phyloP scores from a whole-genome alignment of 2,888 invertebrate species.

The Oxycera nigricornis region DNA sequence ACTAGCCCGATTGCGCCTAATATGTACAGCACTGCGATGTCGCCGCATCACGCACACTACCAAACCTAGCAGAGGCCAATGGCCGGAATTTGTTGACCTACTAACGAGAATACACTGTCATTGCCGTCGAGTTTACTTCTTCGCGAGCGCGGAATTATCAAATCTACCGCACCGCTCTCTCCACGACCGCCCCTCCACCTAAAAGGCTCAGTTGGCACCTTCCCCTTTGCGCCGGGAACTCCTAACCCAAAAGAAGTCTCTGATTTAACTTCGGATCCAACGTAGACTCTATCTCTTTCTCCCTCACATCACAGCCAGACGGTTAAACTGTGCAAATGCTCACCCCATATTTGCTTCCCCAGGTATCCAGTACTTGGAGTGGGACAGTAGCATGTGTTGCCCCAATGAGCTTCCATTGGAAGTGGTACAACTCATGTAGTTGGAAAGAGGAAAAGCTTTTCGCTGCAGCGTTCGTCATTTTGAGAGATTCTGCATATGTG shows the following conservation, averaged over 20 bases:
- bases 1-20: neutral
- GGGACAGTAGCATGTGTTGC: neutral
- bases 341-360: neutral
- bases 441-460: conserved; percentile 4
- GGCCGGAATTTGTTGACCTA: conserved; percentile 64
- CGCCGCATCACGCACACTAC: conserved; percentile 54
- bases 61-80: conserved; percentile 62
- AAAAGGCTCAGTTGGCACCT: conserved; percentile 3
- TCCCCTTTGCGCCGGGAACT: neutral
- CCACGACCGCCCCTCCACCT: neutral
- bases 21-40: neutral
- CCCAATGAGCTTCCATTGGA: conserved; percentile 4
- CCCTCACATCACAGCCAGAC: neutral
- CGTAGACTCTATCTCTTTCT: no score
- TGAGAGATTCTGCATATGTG: neutral
- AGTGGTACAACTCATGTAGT: neutral
- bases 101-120: conserved; percentile 60
- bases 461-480: neutral
- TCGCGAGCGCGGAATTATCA: conserved; percentile 37
- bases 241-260: neutral
- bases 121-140: conserved; percentile 56
- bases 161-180: neutral
- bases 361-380: neutral
- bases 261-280: neutral
- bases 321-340: neutral